A percentile compares a stretch with the other conserved stretches of the same genome.
Conservation (phyloP, 2,888 invertebrate genomes). For the Patella depressa region DNA sequence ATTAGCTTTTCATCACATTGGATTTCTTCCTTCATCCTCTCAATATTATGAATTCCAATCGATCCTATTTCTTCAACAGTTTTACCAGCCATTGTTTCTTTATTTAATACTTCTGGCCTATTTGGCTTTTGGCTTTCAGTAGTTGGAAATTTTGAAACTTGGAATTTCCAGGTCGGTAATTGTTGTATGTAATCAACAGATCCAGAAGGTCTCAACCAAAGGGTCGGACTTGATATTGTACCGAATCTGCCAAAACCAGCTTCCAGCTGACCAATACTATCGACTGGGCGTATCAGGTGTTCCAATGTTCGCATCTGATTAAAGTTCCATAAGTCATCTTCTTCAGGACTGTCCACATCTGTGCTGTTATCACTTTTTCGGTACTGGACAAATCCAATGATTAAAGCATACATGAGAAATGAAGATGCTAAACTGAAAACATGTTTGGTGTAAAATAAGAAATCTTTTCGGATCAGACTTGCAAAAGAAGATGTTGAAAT, state of each 20-base stretch:
- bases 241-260: conserved; percentile 62
- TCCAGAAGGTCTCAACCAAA: conserved; percentile 70
- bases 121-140: too few relatives aligned
- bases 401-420: conserved; percentile 57
- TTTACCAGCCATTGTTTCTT: background rate
- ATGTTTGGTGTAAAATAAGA: conserved; percentile 50
- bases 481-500: conserved; percentile 67
- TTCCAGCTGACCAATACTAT: conserved; percentile 34
- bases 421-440: conserved; percentile 49
- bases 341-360: conserved; percentile 35
- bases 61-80: background rate
- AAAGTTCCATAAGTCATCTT: conserved; percentile 70
- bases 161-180: conserved; percentile 72
- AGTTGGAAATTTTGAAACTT: conserved; percentile 10
- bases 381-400: conserved; percentile 43
- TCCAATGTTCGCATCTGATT: conserved; percentile 59
- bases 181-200: conserved; percentile 73
- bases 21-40: conserved; percentile 19
- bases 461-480: conserved; percentile 57
- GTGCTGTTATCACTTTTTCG: conserved; percentile 32
- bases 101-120: too few relatives aligned
- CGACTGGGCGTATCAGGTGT: conserved; percentile 43
- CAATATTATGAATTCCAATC: background rate
- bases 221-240: conserved; percentile 64
- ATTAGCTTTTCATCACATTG: conserved; percentile 1